phyloP scores from a whole-genome alignment of 2,888 invertebrate genomes.

The Lithophane semibrunnea region DNA sequence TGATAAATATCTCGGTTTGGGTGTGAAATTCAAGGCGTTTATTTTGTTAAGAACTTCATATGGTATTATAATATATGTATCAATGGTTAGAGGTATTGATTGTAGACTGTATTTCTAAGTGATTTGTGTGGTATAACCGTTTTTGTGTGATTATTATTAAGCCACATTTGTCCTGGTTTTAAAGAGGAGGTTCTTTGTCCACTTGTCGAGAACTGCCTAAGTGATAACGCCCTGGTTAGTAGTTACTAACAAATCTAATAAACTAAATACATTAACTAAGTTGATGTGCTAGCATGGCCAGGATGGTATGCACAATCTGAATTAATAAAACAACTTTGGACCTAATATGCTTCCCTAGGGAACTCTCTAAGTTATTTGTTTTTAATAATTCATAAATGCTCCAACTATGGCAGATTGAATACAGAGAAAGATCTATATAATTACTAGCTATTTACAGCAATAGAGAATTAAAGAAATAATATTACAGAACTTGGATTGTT shows the following conservation, averaged over 20 bases:
- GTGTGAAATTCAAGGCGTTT: slow-evolving; percentile 63
- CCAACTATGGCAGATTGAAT: neutral
- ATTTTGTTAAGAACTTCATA: slow-evolving; percentile 52
- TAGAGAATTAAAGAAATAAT: neutral
- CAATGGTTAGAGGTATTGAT: slow-evolving; percentile 46
- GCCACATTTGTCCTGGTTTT: neutral
- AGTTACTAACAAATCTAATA: neutral
- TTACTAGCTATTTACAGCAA: neutral
- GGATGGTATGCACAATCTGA: neutral
- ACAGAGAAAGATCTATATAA: neutral
- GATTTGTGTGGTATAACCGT: slow-evolving; percentile 37
- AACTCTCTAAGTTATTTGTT: neutral
- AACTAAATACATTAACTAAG: neutral
- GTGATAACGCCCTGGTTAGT: neutral
- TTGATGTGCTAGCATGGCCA: no score
- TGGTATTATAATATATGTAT: slow-evolving; percentile 54
- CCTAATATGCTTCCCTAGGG: neutral
- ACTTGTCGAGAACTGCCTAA: neutral
- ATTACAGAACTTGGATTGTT: neutral
- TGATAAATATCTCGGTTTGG: slow-evolving; percentile 69
- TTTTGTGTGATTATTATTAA: neutral
- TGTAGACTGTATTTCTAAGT: slow-evolving; percentile 51
- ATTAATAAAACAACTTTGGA: neutral
- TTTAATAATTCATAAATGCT: neutral
- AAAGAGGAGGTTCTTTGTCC: neutral